Base-by-base conservation (phyloP, 2,797 vertebrate species). In the Gymnoscopelus microlampas region DNA sequence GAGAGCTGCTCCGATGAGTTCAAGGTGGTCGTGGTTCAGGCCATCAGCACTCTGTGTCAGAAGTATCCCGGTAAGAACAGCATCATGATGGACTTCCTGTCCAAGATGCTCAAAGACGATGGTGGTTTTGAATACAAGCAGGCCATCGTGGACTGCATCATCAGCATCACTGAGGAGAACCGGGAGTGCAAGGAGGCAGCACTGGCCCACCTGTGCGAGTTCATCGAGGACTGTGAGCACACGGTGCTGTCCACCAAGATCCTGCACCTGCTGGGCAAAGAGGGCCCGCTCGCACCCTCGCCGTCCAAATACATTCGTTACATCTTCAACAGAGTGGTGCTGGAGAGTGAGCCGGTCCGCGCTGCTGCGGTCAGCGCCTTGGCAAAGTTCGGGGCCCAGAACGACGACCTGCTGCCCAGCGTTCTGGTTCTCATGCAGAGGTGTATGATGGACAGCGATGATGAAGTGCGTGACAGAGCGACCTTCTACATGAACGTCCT, bases 291-390 rank as follows among this genome's bases (percentile, higher is more conserved):
- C 73, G 98, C 97, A 0, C 97, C 96, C 0, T 89, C 93, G 0
- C 97, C 98, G 0, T 98, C 97, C 86, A 98, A 99, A 78, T 99
- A 99, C 85, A 99, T 99, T 78, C 96, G 98, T 85, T 99, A 99
- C 90, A 98, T 99, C 81, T 99, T 99, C 86, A 99, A 98, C 92
- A 91, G 97, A 1, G 97, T 99, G 56, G 97, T 99, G 66, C 94
- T 99, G 86, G 98, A 99, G 88, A 98, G 97, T 0, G 98, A 99
- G 81, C 96, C 97, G 0, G 96, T 99, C 0, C 94, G 98, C 5
- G 97, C 97, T 98, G 98, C 97, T 60, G 98, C 98, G 0, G 97
- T 99, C 63, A 99, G 96, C 6, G 97, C 97, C 0, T 77, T 99
- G 85, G 98, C 97, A 0, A 99, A 99, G 81, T 99, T 99, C 88